These are phyloP conservation scores for Pachypeltis micranthus DNA, from an alignment of 1,140 invertebrate species.

Conservation along the genomic window DNA sequence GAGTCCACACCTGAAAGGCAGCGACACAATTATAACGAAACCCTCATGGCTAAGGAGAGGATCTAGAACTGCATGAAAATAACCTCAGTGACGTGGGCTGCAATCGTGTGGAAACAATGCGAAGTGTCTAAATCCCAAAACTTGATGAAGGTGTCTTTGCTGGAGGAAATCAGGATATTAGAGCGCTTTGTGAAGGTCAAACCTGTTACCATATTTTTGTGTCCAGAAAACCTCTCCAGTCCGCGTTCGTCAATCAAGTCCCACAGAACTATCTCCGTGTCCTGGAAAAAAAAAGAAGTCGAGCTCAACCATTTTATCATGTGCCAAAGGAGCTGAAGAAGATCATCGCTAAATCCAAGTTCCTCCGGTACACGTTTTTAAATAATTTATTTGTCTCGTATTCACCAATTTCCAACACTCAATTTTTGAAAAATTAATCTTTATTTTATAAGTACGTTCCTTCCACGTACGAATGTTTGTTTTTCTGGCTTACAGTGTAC, in stretches of 20 bases:
- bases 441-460: no score
- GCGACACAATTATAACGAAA: slow-evolving; percentile 16
- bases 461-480: no score
- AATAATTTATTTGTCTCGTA: no score
- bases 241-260: slow-evolving; percentile 86
- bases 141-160: slow-evolving; percentile 90
- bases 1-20: slow-evolving; percentile 62
- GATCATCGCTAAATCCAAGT: no score
- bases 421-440: no score
- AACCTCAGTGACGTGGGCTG: slow-evolving; percentile 64
- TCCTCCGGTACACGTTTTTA: no score
- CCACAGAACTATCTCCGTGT: slow-evolving; percentile 89
- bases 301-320: no score
- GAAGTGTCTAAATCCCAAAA: slow-evolving; percentile 95
- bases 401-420: no score
- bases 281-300: slow-evolving; percentile 43
- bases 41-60: neutral
- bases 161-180: slow-evolving; percentile 74
- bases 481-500: no score
- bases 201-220: slow-evolving; percentile 86
- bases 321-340: no score
- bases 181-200: slow-evolving; percentile 61
- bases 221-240: slow-evolving; percentile 76
- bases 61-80: slow-evolving; percentile 14
- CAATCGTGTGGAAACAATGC: slow-evolving; percentile 90